Base-by-base conservation (phyloP, 2,113 vertebrate genomes). In the Eira barbara region DNA sequence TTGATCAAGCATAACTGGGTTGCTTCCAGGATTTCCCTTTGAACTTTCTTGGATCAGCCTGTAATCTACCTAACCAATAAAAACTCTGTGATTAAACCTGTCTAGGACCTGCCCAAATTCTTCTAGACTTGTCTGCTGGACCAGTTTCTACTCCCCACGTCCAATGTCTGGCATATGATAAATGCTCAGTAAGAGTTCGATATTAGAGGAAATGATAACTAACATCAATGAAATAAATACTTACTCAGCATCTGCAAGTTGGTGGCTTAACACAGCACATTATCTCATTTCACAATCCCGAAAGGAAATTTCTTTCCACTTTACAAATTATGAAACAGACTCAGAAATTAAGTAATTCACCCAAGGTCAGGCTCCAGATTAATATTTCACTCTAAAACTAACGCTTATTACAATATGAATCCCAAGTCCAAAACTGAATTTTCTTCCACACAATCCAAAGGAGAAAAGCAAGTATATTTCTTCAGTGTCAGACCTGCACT, bases 291-390 rank as follows among this genome's bases (percentile, higher is more conserved):
- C 31, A 93, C 15, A 78, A 69, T n/a, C 80, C 13, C 80, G 79
- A 65, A 45, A 94, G 27, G 82, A 94, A 89, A 65, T 1, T 42
- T 80, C 36, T 45, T 82, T 91, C 17, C 52, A 29, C 69, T 78
- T 96, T 65, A 86, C 29, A 82, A 71, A 80, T 47, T 57, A 94
- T 67, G 57, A 94, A 96, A 92, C 47, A 88, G 34, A 87, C 18
- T 87, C 25, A 79, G 36, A 83, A 95, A 90, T 39, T 67, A 87
- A 73, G 63, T 39, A 92, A 57, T 34, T 67, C 49, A 78, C 31
- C 39, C 25, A 95, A 80, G 7, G 3, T 36, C 67, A 92, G 45
- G 25, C 17, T 80, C 76, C 55, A 84, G 18, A 93, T 79, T 89
- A 69, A 65, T 49, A 91, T 59, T 42, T n/a, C 36, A 71, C 63